Conservation (phyloP, 1,140 invertebrate species). For the Uloborus diversus region DNA sequence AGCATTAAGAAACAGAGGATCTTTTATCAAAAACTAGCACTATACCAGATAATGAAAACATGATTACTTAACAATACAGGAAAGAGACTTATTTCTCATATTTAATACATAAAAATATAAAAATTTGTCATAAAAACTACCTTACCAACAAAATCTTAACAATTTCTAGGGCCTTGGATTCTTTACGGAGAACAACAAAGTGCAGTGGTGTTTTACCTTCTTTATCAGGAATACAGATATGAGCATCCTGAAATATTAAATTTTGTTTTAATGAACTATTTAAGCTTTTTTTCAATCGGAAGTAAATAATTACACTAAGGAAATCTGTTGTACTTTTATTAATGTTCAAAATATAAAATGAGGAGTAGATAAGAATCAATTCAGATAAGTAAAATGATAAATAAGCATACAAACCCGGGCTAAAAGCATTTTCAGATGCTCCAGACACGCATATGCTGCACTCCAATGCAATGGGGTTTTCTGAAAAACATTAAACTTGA, state of each 20-base stretch:
- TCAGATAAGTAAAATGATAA: neutral
- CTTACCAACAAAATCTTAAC: conserved; percentile 48
- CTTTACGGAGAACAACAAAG: conserved; percentile 82
- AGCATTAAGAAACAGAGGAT: too few relatives aligned
- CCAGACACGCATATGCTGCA: conserved; percentile 11
- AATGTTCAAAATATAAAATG: neutral
- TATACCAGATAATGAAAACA: too few relatives aligned
- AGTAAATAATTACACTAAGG: neutral
- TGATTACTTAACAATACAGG: too few relatives aligned
- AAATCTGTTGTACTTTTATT: neutral
- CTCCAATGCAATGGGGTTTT: conserved; percentile 52
- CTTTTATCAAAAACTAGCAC: too few relatives aligned
- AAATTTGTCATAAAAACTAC: neutral
- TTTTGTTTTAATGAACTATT: neutral
- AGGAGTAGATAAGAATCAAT: neutral
- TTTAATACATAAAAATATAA: too few relatives aligned
- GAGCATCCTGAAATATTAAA: conserved; percentile 71
- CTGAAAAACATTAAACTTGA: conserved; percentile 7
- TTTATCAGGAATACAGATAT: conserved; percentile 79
- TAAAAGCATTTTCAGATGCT: conserved; percentile 17
- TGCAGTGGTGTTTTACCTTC: conserved; percentile 84
- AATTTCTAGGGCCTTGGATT: conserved; percentile 73
- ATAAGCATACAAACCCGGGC: conserved; percentile 5
- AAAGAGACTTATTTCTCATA: too few relatives aligned
- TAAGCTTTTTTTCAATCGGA: neutral